Base-by-base conservation (phyloP, 2,113 vertebrate species). In the Lepidothrix coronata region DNA sequence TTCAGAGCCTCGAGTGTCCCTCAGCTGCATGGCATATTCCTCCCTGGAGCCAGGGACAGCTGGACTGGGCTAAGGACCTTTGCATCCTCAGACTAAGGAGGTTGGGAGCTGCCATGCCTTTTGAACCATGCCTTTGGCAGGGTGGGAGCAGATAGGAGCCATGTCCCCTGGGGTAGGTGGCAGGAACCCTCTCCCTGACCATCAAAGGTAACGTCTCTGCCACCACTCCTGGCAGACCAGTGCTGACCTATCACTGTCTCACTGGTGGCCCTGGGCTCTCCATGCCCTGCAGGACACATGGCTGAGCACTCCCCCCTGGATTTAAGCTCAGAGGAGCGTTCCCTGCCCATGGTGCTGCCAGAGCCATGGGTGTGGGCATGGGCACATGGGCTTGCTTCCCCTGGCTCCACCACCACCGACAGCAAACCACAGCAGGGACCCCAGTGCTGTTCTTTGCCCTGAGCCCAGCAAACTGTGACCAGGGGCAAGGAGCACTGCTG, bases 351-450 rank as follows among this genome's bases (percentile, higher is more conserved):
- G 4, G 37, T 0, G 0, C 72, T 66, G 51, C 48, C 33, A 28
- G 61, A 4, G 12, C 33, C 28, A 5, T 4, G 14, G 30, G 7
- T 23, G n/a, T 3, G 1, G 68, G 30, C 14, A 35, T 2, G 2
- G 67, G 58, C 54, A 35, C 28, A 1, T 3, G 4, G n/a, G 1
- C 27, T 46, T 66, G 24, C 44, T 41, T 15, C 10, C 70, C 10
- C 44, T 0, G 0, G 46, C 61, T 58, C 46, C 0, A 3, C 30
- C 77, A 44, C 46, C 57, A 16, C 8, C 0, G 0, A 2, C 4
- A 8, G 46, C 70, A 82, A 58, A 48, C 4, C 39, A 4, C 41
- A 35, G 58, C 80, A 58, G 39, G 81, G 59, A 33, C 30, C 51
- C 3, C 2, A 12, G 61, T 0, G 12, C 57, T 51, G 12, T 72